These are phyloP conservation scores for Gadus macrocephalus DNA, from an alignment of 2,113 vertebrate species.

Conservation along the genomic window DNA sequence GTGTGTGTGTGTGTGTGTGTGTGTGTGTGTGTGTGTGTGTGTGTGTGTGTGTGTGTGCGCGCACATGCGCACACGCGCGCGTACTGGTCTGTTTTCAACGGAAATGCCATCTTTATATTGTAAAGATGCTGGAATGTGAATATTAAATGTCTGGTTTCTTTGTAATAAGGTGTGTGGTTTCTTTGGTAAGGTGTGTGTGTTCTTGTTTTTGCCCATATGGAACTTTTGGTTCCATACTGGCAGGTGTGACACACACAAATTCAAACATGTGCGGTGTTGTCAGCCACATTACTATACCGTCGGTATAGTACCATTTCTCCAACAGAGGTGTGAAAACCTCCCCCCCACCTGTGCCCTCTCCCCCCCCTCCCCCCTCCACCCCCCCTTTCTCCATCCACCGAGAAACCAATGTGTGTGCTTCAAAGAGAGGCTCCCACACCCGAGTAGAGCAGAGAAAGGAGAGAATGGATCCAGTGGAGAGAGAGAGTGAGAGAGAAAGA, in stretches of 20 bases:
- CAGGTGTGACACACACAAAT: slow-evolving; percentile 77
- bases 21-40: too few relatives aligned
- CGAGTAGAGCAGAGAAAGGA: slow-evolving; percentile 30
- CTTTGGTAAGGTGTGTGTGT: background rate
- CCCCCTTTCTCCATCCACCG: slow-evolving; percentile 79
- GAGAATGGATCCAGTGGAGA: slow-evolving; percentile 10
- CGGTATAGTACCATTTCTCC: slow-evolving; percentile 75
- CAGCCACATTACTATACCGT: slow-evolving; percentile 77
- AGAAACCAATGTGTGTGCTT: slow-evolving; percentile 59
- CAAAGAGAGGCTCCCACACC: slow-evolving; percentile 10
- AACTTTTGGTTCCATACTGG: slow-evolving; percentile 78
- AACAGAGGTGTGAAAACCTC: slow-evolving; percentile 76
- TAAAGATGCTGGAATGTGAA: slow-evolving; percentile 24
- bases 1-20: too few relatives aligned
- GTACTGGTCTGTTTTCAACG: slow-evolving; percentile 25
- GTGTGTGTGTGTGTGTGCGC: too few relatives aligned
- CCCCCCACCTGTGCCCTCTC: slow-evolving; percentile 67
- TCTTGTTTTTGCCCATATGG: slow-evolving; percentile 54
- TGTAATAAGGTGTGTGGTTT: slow-evolving; percentile 5
- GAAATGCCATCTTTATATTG: slow-evolving; percentile 14
- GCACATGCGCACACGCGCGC: background rate
- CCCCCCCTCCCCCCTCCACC: slow-evolving; percentile 73
- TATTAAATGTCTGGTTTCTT: slow-evolving; percentile 30
- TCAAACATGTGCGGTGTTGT: slow-evolving; percentile 60
- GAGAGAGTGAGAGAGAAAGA: background rate